Base-by-base conservation (phyloP, 2,113 vertebrate species). In the Nematolebias whitei region DNA sequence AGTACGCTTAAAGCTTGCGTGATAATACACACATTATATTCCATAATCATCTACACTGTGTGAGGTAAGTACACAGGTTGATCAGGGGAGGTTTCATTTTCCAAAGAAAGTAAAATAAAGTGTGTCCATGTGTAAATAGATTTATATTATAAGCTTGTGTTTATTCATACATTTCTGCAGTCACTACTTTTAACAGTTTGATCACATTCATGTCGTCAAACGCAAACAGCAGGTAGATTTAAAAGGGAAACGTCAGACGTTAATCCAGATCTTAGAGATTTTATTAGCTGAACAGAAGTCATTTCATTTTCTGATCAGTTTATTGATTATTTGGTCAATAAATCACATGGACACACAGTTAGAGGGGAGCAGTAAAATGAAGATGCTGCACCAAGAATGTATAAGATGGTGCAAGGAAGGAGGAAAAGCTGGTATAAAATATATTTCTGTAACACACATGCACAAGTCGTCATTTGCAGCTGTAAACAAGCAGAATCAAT, bases 1-100 rank as follows among this genome's bases (percentile, higher is more conserved):
- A 85, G 82, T 71, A 76, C 79, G 81, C 80, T 84, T 86, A 86
- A 86, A 84, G 77, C 72, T 86, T 43, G 67, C 70, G 76, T 76
- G 84, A 85, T 89, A 85, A 84, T 78, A 65, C 73, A 53, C 35
- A 74, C 74, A 82, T 82, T 81, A 86, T 69, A 80, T 83, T 82
- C 79, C 74, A 72, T 77, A 75, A 84, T 87, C 69, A 77, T 68
- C 79, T 47, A 77, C 82, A 85, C 32, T 35, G 32, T 10, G 10
- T 29, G 32, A 35, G 32, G 32, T 35, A 35, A 10, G 2, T 8
- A 35, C 9, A 35, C 3, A 29, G 26, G 26, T 7, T 29, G 26
- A 35, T 10, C 32, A 35, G 32, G 32, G 32, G 10, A 1, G n/a
- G n/a, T n/a, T n/a, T n/a, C n/a, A 5, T 35, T 10, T 35, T 1